phyloP scores from a whole-genome alignment of 2,113 vertebrate species.

The Oncorhynchus clarkii region DNA sequence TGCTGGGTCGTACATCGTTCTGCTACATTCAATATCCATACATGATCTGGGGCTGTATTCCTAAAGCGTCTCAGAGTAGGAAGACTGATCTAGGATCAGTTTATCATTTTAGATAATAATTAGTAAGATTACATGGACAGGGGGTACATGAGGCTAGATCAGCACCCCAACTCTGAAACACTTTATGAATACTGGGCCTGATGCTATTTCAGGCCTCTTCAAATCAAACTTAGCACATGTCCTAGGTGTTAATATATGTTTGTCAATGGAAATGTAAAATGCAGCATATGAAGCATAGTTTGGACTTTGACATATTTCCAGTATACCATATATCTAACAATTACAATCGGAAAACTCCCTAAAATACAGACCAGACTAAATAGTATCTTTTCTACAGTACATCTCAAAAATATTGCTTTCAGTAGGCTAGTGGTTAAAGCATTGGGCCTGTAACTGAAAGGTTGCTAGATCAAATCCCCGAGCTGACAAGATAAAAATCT shows the following conservation, averaged over 20 bases:
- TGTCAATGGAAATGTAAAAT: neutral
- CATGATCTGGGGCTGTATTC: constrained; percentile 17
- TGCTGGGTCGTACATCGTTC: constrained; percentile 20
- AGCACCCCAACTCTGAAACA: no score
- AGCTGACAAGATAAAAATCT: no score
- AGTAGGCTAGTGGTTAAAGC: no score
- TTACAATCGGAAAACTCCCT: neutral
- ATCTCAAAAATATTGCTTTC: neutral
- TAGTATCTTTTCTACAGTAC: neutral
- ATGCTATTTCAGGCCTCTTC: no score
- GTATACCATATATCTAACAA: neutral
- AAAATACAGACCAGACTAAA: neutral
- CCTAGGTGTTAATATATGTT: neutral
- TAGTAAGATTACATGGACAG: neutral
- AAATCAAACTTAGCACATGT: no score
- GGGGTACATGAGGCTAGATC: no score
- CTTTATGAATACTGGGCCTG: neutral
- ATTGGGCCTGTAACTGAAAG: no score
- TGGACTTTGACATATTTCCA: neutral
- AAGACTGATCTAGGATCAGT: neutral
- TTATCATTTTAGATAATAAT: neutral
- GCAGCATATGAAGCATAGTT: neutral
- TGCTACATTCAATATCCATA: constrained; percentile 24
- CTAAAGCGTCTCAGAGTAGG: neutral
- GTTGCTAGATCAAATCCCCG: no score